Evolutionary conservation across 1,140 invertebrate species (phyloP), one percentile per base, ranked within the genome.

Genomic region (Lysiphlebus fabarum): DNA sequence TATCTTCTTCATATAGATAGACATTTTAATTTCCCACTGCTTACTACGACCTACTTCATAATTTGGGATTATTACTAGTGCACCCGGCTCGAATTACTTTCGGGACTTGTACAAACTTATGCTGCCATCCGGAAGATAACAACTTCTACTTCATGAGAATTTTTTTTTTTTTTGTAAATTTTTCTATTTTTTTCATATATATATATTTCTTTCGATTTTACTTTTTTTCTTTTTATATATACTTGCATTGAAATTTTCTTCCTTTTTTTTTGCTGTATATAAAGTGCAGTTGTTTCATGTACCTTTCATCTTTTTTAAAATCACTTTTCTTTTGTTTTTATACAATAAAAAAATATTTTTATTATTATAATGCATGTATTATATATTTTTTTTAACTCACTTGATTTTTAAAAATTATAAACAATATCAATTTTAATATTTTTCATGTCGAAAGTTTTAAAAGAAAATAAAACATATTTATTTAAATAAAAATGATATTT

Each of bases 81-180:
- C 53, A 45, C 40, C 53, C 53, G 40, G 53, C 53, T 26, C 53
- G 53, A 55, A 55, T 55, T 55, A 55, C 53, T 55, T 55, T 55
- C 53, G 34, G 53, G 53, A 55, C 40, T 55, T 55, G 53, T 55
- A 36, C 53, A 55, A 55, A 55, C 43, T 55, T 55, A 55, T 55
- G 53, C 53, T 45, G 53, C 53, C 53, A 45, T 51, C 49, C 53
- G 53, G 53, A 55, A 45, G 53, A 55, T 55, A 55, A 55, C 43
- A 14, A 55, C 53, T 55, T 55, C 43, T 17, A 43, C 53, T 45
- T 38, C 49, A 51, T 51, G 49, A 51, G 49, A 40, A 38, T 51
- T 38, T 51, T 51, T 51, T 14, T 34, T 12, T 36, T 5, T 38
- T 51, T 51, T 51, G 36, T 49, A 11, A 34, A 26, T 26, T 49